Percentiles rank a stretch among this genome's conserved stretches.
These are phyloP conservation scores for Enteromius radiatus DNA, from an alignment of 2,797 vertebrate genomes.

Conservation along the genomic window DNA sequence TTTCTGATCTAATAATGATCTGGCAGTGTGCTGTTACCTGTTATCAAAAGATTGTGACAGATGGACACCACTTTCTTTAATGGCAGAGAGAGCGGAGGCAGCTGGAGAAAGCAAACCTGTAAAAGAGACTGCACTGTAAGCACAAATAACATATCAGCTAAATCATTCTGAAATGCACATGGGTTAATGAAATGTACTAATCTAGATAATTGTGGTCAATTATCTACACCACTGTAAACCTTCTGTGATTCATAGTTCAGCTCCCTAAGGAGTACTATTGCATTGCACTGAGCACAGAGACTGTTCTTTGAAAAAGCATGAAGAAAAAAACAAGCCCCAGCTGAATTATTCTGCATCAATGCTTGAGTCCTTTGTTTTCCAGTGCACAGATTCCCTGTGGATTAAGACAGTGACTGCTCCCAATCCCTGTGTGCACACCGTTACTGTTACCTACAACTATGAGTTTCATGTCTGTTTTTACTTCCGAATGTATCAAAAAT, in stretches of 20 bases:
- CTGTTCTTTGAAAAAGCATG: constrained; percentile 9
- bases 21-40: constrained; percentile 50
- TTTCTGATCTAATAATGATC: not conserved
- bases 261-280: not conserved
- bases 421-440: not conserved
- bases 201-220: constrained; percentile 3
- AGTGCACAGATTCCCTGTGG: constrained; percentile 20
- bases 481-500: too few species aligned
- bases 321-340: not conserved
- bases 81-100: constrained; percentile 45
- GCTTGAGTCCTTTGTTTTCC: not conserved
- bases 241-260: not conserved
- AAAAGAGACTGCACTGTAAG: not conserved
- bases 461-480: not conserved
- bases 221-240: not conserved
- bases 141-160: not conserved
- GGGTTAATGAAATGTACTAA: not conserved
- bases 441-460: not conserved
- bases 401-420: not conserved
- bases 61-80: constrained; percentile 58
- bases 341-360: not conserved
- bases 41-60: constrained; percentile 72
- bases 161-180: not conserved
- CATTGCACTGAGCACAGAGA: not conserved
- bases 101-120: constrained; percentile 58